Evolutionary conservation across 2,888 invertebrate genomes (phyloP), one percentile per base, ranked within the genome.

Genomic region (Dioctria rufipes): DNA sequence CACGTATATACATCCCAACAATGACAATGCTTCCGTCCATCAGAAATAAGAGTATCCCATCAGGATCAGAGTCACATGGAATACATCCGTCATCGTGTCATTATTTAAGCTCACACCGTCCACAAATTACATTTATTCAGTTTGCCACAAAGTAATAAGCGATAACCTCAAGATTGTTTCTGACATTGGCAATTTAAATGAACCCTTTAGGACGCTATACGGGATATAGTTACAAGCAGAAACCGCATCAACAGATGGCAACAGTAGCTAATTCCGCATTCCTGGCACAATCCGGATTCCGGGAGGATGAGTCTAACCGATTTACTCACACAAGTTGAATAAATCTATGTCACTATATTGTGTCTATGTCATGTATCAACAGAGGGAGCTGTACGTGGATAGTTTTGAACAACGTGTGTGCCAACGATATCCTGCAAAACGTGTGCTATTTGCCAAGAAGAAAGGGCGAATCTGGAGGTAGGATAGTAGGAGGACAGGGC

Each of bases 221-320:
- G 42, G 39, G 25, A 25, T 25, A 25, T 25, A 25, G 25, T 25
- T 25, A 25, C 25, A 25, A 25, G n/a, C 61, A 5, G n/a, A 61
- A 49, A 78, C 78, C 78, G 49, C 78, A 78, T 78, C 78, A 78
- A 78, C 78, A 78, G 78, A 78, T 78, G 78, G 63, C n/a, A 65
- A 78, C 25, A 25, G 71, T 51, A 11, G 11, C 63, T 63, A 51
- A 78, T 63, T 65, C 63, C 9, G 25, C 8, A 65, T 78, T 63
- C 65, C 49, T 11, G 37, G 37, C 61, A 77, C 61, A 77, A 49
- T 42, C 58, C 13, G 42, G 25, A 25, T 25, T 25, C 25, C 25
- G 4, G 71, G 58, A 73, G 13, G 6, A 11, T 11, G 73, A 58
- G 13, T n/a, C 9, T 42, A 13, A 37, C 73, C 54, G 54, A 73